phyloP scores from a whole-genome alignment of 2,888 invertebrate species.

The Agriopis marginaria region DNA sequence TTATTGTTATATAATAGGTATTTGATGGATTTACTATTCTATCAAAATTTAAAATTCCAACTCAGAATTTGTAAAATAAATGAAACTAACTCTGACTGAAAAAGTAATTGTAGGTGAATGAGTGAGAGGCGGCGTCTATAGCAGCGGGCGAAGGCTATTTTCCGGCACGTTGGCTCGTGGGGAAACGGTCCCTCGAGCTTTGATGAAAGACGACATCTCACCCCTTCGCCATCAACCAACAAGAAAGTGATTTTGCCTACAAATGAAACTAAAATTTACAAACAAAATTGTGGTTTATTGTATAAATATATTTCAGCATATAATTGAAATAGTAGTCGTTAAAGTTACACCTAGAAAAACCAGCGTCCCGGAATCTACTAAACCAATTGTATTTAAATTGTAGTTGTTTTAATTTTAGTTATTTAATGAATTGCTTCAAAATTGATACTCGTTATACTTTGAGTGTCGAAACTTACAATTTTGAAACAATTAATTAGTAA shows the following conservation, averaged over 20 bases:
- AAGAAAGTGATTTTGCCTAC: not conserved
- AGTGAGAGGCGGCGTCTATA: slow-evolving; percentile 40
- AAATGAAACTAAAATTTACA: not conserved
- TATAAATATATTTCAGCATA: not conserved
- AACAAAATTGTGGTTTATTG: not conserved
- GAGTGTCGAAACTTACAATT: no score
- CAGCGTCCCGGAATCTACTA: no score
- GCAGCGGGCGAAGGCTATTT: slow-evolving; percentile 60
- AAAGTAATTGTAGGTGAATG: slow-evolving; percentile 13
- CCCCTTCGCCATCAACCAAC: slow-evolving; percentile 46
- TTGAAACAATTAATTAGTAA: no score
- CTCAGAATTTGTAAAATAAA: no score
- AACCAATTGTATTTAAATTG: no score
- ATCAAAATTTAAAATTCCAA: no score
- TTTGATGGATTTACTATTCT: no score
- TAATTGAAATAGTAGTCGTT: not conserved
- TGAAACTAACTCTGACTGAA: not conserved
- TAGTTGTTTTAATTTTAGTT: no score
- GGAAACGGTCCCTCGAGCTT: slow-evolving; percentile 50
- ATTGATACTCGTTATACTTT: no score
- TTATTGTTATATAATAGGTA: no score
- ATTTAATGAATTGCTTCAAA: no score
- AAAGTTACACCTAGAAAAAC: not conserved
- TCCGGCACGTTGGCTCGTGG: slow-evolving; percentile 60
- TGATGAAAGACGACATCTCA: slow-evolving; percentile 61